Evolutionary conservation across 2,888 invertebrate species (phyloP).

Genomic region (Philaethria dido): DNA sequence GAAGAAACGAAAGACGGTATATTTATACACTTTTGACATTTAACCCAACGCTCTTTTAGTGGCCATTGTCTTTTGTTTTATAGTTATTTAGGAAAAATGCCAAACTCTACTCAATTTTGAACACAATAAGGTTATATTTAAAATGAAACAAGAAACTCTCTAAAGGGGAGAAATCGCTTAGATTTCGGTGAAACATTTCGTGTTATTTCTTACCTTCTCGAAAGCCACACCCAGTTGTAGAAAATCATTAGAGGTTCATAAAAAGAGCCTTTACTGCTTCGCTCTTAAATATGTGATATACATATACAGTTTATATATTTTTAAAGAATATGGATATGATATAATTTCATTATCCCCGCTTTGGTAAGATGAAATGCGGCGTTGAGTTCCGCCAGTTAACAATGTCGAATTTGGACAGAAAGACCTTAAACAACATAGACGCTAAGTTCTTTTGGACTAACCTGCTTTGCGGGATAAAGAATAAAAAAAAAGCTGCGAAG

Average conservation of each 20-base stretch:
- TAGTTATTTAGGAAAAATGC: constrained; percentile 43
- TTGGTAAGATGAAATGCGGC: too few relatives aligned
- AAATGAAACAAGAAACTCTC: constrained; percentile 47
- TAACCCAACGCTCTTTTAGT: background rate
- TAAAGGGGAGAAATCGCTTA: constrained; percentile 47
- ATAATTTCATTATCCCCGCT: too few relatives aligned
- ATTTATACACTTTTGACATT: background rate
- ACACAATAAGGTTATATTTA: constrained; percentile 52
- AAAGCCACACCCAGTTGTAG: constrained; percentile 38
- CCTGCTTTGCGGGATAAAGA: too few relatives aligned
- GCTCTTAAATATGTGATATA: background rate
- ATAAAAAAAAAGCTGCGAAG: too few relatives aligned
- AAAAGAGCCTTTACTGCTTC: constrained; percentile 1
- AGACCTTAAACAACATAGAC: too few relatives aligned
- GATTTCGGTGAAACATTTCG: constrained; percentile 53
- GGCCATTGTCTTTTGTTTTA: constrained; percentile 22
- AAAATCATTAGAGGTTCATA: constrained; percentile 12
- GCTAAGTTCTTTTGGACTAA: too few relatives aligned
- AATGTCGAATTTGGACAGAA: too few relatives aligned
- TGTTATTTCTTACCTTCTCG: constrained; percentile 37
- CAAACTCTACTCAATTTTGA: constrained; percentile 53
- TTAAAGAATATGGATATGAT: too few relatives aligned
- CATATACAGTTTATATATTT: too few relatives aligned
- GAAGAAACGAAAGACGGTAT: background rate
- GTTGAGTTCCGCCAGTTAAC: too few relatives aligned